Conservation (phyloP, 2,797 vertebrate genomes). For the Syngnathus rostellatus region DNA sequence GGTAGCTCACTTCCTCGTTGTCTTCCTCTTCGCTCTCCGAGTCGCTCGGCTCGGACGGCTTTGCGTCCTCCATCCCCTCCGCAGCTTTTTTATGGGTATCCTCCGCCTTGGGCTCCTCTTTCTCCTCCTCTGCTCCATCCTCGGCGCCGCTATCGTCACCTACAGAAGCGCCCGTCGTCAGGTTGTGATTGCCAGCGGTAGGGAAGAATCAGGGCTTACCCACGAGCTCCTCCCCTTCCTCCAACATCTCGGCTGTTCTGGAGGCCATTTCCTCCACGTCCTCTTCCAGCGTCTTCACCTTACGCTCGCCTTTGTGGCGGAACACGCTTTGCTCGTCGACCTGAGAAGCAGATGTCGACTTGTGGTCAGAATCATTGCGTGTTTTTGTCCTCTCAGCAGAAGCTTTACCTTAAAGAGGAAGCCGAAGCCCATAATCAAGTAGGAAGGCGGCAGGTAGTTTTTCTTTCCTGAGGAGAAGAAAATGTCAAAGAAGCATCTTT, state of each 20-base stretch:
- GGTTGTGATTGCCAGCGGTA: background rate
- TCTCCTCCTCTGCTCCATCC: slow-evolving; percentile 31
- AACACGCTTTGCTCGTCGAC: slow-evolving; percentile 88
- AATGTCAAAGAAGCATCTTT: background rate
- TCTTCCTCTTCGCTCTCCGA: slow-evolving; percentile 20
- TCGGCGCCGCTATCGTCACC: slow-evolving; percentile 64
- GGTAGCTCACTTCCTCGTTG: slow-evolving; percentile 71
- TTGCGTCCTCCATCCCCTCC: slow-evolving; percentile 12
- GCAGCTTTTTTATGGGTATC: slow-evolving; percentile 11
- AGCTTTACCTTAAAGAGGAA: slow-evolving; percentile 91
- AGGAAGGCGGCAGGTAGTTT: slow-evolving; percentile 94
- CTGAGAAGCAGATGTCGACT: slow-evolving; percentile 46
- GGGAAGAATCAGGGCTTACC: slow-evolving; percentile 54
- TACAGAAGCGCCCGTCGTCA: slow-evolving; percentile 20
- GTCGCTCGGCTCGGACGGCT: background rate
- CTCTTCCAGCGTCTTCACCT: slow-evolving; percentile 83
- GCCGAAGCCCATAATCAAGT: slow-evolving; percentile 97
- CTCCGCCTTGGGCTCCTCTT: slow-evolving; percentile 22
- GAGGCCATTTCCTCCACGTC: slow-evolving; percentile 77
- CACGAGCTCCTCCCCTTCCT: slow-evolving; percentile 80
- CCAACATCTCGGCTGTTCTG: slow-evolving; percentile 71
- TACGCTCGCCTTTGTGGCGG: slow-evolving; percentile 87
- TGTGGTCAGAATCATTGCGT: background rate
- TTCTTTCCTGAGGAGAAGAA: slow-evolving; percentile 81
- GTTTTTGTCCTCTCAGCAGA: background rate